Evolutionary conservation across 2,113 vertebrate species (phyloP).

Genomic region (Microcebus griseorufus): DNA sequence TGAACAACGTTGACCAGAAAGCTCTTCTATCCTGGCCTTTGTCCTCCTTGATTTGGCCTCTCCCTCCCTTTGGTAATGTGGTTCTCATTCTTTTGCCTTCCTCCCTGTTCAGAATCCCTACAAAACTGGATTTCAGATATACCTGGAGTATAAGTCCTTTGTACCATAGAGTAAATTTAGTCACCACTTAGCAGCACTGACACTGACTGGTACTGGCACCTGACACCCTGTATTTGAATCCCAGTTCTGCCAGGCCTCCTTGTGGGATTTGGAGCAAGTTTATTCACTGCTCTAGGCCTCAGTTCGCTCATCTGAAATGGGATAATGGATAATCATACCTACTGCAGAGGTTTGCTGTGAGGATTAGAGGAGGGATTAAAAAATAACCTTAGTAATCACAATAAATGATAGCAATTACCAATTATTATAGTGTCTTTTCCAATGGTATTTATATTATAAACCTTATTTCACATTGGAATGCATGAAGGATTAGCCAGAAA

Average conservation of each 20-base stretch:
- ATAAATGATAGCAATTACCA: neutral
- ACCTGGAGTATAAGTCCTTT: neutral
- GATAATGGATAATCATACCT: neutral
- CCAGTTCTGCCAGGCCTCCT: neutral
- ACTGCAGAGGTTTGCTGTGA: neutral
- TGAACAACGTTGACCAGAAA: neutral
- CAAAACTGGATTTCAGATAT: neutral
- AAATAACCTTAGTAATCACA: neutral
- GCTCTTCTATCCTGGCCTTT: neutral
- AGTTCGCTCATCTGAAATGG: neutral
- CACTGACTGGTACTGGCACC: neutral
- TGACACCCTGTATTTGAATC: neutral
- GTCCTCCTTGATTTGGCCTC: neutral
- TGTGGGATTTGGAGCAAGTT: neutral
- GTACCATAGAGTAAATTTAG: neutral
- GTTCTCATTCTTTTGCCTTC: neutral
- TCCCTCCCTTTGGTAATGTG: neutral
- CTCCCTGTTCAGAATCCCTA: neutral
- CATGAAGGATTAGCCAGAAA: neutral
- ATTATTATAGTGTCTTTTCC: neutral
- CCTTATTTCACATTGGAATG: constrained; percentile 18
- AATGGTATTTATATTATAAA: neutral
- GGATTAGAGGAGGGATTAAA: neutral
- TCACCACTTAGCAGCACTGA: neutral
- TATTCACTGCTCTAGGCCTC: neutral